These are phyloP conservation scores for Notolepis coatsorum DNA, from an alignment of 2,797 vertebrate species.

Conservation along the genomic window DNA sequence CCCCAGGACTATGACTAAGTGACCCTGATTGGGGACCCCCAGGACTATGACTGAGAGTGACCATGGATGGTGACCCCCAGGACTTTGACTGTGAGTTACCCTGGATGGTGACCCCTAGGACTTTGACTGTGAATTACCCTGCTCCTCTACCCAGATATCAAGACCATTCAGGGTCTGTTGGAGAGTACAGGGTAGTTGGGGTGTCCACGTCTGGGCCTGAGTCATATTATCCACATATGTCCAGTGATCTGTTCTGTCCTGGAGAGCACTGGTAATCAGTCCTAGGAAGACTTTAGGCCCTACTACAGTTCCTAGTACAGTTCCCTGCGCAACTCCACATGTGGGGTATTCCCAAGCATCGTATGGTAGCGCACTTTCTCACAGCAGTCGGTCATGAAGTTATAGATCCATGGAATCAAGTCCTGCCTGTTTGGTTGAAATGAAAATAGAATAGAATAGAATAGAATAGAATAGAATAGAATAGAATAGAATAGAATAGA, in stretches of 20 bases:
- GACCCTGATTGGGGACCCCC: too few species aligned
- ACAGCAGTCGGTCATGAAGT: too few species aligned
- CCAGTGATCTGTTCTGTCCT: not conserved
- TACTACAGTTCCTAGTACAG: too few species aligned
- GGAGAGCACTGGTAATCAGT: conserved; percentile 7
- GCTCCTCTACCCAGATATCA: not conserved
- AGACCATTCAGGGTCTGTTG: conserved; percentile 1
- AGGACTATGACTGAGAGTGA: too few species aligned
- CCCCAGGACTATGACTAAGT: too few species aligned
- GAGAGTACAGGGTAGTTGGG: not conserved
- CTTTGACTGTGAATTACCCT: not conserved
- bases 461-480: too few species aligned
- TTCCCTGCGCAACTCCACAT: conserved; percentile 11
- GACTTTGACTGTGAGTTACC: too few species aligned
- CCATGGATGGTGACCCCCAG: too few species aligned
- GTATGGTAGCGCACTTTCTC: not conserved
- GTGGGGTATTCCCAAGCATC: not conserved
- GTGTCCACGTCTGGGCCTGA: not conserved
- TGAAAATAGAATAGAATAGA: too few species aligned
- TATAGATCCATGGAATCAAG: too few species aligned
- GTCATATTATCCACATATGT: conserved; percentile 4
- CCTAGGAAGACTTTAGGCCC: conserved; percentile 1
- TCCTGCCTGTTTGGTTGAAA: not conserved
- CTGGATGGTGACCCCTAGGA: too few species aligned
- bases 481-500: too few species aligned